These are phyloP conservation scores for Danio albolineatus DNA, from an alignment of 2,797 vertebrate genomes.

Conservation along the genomic window DNA sequence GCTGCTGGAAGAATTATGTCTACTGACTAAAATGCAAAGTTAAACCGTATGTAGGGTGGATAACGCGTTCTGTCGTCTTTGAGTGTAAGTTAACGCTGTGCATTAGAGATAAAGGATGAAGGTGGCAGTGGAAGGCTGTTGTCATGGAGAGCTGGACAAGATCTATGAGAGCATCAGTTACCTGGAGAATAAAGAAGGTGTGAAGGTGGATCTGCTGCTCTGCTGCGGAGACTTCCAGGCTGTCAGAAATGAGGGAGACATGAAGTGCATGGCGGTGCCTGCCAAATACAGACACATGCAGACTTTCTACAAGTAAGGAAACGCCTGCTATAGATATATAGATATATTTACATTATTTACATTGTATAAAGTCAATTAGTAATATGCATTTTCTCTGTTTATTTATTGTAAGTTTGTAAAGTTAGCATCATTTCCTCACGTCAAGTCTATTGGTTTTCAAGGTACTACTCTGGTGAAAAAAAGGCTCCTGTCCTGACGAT, in stretches of 20 bases:
- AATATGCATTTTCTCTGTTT: too few relatives aligned
- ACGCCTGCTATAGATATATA: background rate
- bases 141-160: constrained; percentile 96
- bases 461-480: constrained; percentile 98
- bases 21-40: background rate
- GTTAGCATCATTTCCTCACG: too few relatives aligned
- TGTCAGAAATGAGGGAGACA: constrained; percentile 92
- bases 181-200: constrained; percentile 85
- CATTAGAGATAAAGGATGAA: constrained; percentile 81
- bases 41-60: background rate
- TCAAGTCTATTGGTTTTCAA: constrained; percentile 67
- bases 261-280: constrained; percentile 96
- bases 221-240: constrained; percentile 98
- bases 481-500: constrained; percentile 93
- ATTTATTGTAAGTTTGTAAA: too few relatives aligned
- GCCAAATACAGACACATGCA: constrained; percentile 93
- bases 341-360: background rate
- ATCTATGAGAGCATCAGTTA: constrained; percentile 93
- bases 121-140: constrained; percentile 95
- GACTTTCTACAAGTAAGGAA: constrained; percentile 92
- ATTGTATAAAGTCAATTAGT: too few relatives aligned
- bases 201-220: constrained; percentile 88
- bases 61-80: background rate
- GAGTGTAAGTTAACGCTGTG: constrained; percentile 9
- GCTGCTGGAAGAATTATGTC: background rate